phyloP scores from a whole-genome alignment of 2,797 vertebrate genomes.

The Sarcoramphus papa region DNA sequence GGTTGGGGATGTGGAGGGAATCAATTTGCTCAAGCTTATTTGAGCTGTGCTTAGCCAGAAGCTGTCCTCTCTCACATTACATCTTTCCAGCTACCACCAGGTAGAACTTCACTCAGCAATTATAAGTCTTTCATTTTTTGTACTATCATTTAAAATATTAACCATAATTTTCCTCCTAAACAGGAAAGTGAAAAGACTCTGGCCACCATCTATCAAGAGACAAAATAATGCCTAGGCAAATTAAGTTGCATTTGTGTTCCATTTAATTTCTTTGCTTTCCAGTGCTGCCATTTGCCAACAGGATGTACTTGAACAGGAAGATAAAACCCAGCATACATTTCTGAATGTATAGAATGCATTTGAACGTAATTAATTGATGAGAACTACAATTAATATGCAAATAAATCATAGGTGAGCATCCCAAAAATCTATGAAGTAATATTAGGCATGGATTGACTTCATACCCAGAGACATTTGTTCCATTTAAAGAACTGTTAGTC shows the following conservation, averaged over 20 bases:
- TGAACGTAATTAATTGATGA: not conserved
- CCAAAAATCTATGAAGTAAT: slow-evolving; percentile 35
- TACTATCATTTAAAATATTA: not conserved
- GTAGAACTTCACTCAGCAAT: not conserved
- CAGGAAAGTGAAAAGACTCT: not conserved
- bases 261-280: not conserved
- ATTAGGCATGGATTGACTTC: slow-evolving; percentile 13
- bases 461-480: not conserved
- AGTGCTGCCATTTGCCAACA: not conserved
- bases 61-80: not conserved
- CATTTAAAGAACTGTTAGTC: slow-evolving; percentile 39
- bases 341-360: not conserved
- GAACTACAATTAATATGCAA: not conserved
- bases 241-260: not conserved
- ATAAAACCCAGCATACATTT: not conserved
- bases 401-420: not conserved
- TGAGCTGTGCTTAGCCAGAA: slow-evolving; percentile 9
- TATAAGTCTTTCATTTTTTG: not conserved
- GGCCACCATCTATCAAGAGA: not conserved
- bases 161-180: not conserved
- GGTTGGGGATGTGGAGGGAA: too few species aligned
- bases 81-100: not conserved
- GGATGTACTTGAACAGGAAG: not conserved
- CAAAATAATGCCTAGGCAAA: not conserved
- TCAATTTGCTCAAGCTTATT: not conserved